These are phyloP conservation scores for Neotoma lepida DNA, from an alignment of 2,113 vertebrate genomes.

Conservation along the genomic window DNA sequence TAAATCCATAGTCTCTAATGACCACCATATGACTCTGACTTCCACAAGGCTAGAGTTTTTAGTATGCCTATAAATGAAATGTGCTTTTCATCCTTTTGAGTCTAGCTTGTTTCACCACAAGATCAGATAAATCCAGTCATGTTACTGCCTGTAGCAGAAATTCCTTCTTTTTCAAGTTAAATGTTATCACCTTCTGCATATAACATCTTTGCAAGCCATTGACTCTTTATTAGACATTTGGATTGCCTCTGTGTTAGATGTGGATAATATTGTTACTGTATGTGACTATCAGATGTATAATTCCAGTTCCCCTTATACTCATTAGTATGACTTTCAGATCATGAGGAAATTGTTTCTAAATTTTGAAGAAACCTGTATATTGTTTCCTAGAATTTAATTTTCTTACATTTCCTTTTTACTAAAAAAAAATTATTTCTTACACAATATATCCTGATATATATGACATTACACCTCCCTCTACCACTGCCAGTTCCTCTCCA, in stretches of 20 bases:
- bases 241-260: too few species aligned
- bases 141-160: neutral
- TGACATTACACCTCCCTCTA: too few species aligned
- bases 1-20: neutral
- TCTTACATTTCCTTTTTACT: too few species aligned
- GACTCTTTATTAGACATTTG: too few species aligned
- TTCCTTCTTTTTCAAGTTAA: neutral
- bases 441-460: too few species aligned
- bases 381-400: neutral
- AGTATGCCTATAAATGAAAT: neutral
- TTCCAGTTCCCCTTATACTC: too few species aligned
- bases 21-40: neutral
- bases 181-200: neutral
- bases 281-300: too few species aligned
- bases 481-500: too few species aligned
- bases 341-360: too few species aligned
- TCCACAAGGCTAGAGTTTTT: neutral
- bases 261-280: too few species aligned
- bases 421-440: too few species aligned
- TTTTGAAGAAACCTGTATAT: neutral
- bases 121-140: neutral
- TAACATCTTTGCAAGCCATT: neutral
- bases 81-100: neutral
- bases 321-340: too few species aligned
- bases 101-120: neutral